A percentile compares a stretch with the other conserved stretches of the same genome.
Evolutionary conservation across 2,797 vertebrate species (phyloP).

Genomic region (Anabacerthia variegaticeps): DNA sequence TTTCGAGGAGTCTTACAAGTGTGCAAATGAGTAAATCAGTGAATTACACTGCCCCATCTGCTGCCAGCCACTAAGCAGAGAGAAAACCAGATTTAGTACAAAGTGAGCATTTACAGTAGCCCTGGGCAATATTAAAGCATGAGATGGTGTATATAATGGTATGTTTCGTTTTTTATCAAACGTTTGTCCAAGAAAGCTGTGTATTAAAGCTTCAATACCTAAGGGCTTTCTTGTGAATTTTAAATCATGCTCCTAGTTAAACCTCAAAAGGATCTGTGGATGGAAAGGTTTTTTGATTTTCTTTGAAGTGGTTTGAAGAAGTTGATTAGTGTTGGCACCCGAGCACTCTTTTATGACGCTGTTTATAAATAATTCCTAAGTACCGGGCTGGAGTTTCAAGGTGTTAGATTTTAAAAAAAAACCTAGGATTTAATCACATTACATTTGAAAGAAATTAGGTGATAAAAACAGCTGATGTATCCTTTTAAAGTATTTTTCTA

Average conservation of each 20-base stretch:
- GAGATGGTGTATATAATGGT: slow-evolving; percentile 78
- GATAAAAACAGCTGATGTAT: slow-evolving; percentile 71
- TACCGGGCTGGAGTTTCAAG: slow-evolving; percentile 79
- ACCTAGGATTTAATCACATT: slow-evolving; percentile 77
- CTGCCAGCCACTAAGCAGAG: slow-evolving; percentile 68
- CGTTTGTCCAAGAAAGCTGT: slow-evolving; percentile 85
- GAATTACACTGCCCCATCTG: slow-evolving; percentile 48
- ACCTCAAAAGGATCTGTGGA: slow-evolving; percentile 83
- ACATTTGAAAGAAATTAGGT: slow-evolving; percentile 74
- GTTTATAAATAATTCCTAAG: slow-evolving; percentile 86
- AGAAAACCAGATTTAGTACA: slow-evolving; percentile 80
- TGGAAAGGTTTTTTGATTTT: slow-evolving; percentile 81
- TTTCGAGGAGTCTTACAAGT: not conserved
- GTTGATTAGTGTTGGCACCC: slow-evolving; percentile 83
- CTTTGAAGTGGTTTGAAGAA: slow-evolving; percentile 84
- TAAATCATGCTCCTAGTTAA: slow-evolving; percentile 84
- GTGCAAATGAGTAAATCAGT: slow-evolving; percentile 41
- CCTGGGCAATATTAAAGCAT: slow-evolving; percentile 82
- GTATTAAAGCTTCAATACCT: slow-evolving; percentile 84
- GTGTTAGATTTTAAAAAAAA: slow-evolving; percentile 74
- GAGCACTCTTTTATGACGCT: slow-evolving; percentile 81
- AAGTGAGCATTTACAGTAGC: slow-evolving; percentile 85
- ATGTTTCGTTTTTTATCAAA: slow-evolving; percentile 81
- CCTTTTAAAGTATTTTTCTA: slow-evolving; percentile 72
- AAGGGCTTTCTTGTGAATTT: slow-evolving; percentile 85